phyloP scores from a whole-genome alignment of 2,797 vertebrate species.

The Diplodus sargus region DNA sequence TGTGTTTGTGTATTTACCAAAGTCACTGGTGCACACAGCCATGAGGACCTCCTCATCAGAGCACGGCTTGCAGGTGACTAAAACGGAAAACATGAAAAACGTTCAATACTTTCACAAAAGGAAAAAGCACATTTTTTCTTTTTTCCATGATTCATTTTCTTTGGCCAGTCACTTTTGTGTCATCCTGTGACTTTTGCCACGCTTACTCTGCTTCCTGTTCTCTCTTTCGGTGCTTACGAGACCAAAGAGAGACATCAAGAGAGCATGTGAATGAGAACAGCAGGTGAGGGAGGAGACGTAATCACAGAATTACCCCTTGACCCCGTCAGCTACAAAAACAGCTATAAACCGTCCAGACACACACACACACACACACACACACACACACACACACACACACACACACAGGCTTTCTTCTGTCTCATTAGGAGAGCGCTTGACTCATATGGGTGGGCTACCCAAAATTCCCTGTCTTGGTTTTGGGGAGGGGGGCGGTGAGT shows the following conservation, averaged over 20 bases:
- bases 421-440: constrained; percentile 37
- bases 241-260: constrained; percentile 33
- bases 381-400: constrained; percentile 38
- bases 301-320: constrained; percentile 67
- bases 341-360: constrained; percentile 56
- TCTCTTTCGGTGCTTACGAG: constrained; percentile 24
- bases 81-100: constrained; percentile 51
- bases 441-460: constrained; percentile 58
- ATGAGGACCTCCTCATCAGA: constrained; percentile 92
- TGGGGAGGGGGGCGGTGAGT: neutral
- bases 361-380: neutral
- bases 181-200: neutral
- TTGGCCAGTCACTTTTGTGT: neutral
- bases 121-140: neutral
- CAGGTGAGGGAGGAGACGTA: constrained; percentile 65
- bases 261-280: constrained; percentile 60
- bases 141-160: neutral
- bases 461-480: constrained; percentile 15
- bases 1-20: constrained; percentile 85
- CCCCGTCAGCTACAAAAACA: constrained; percentile 75
- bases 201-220: constrained; percentile 2
- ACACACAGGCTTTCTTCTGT: constrained; percentile 47
- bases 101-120: neutral
- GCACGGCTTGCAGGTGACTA: constrained; percentile 92
- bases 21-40: constrained; percentile 94